Conservation (phyloP, 2,888 invertebrate species). For the Drosophila setosimentum region DNA sequence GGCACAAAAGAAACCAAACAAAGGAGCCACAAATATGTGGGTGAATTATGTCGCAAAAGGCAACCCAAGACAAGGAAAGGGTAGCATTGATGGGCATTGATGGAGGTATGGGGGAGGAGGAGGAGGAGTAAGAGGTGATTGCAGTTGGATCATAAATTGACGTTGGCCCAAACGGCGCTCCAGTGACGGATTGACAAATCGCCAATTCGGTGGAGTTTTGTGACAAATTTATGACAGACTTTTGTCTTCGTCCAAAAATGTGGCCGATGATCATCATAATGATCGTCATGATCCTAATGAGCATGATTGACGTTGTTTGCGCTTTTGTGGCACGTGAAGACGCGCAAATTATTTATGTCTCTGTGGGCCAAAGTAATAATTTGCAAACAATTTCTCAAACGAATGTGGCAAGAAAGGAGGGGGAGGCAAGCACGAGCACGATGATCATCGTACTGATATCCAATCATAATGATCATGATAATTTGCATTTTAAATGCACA, state of each 20-base stretch:
- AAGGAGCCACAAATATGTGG: conserved; percentile 53
- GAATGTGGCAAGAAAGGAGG: background rate
- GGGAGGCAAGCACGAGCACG: conserved; percentile 19
- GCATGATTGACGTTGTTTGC: background rate
- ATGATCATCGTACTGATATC: conserved; percentile 52
- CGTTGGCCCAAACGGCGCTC: conserved; percentile 69
- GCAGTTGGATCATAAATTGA: conserved; percentile 63
- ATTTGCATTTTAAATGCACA: conserved; percentile 81
- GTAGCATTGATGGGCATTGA: background rate
- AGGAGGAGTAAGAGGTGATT: background rate
- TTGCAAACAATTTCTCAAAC: conserved; percentile 73
- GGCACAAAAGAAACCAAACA: conserved; percentile 21
- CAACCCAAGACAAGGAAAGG: background rate
- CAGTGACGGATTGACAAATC: conserved; percentile 80
- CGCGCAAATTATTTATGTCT: conserved; percentile 76
- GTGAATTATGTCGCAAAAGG: conserved; percentile 27
- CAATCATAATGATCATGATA: conserved; percentile 79
- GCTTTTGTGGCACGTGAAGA: conserved; percentile 71
- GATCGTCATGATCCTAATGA: conserved; percentile 18
- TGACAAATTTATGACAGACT: conserved; percentile 79
- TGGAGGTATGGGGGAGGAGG: too few species aligned
- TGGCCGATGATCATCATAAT: conserved; percentile 28
- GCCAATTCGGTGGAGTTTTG: conserved; percentile 39
- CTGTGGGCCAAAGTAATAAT: conserved; percentile 73
- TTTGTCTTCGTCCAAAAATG: conserved; percentile 49